Evolutionary conservation across 2,797 vertebrate species (phyloP).

Genomic region (Brachyalestes nurse): DNA sequence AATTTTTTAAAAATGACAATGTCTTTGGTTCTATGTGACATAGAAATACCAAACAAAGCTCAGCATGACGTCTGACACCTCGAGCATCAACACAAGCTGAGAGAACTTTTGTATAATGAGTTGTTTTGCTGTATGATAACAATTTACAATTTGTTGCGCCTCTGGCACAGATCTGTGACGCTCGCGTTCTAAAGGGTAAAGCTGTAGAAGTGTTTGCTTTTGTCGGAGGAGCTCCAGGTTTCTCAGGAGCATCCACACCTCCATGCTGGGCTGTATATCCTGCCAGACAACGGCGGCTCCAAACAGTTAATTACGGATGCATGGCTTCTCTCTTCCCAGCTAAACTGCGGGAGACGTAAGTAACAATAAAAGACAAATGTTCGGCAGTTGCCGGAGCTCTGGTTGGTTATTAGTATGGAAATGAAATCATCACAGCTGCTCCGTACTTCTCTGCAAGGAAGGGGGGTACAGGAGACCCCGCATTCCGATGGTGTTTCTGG

Average conservation of each 20-base stretch:
- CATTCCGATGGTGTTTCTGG: constrained; percentile 59
- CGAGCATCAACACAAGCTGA: too few relatives aligned
- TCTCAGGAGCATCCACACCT: constrained; percentile 30
- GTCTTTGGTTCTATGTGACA: too few relatives aligned
- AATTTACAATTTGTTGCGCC: too few relatives aligned
- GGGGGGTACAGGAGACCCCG: constrained; percentile 64
- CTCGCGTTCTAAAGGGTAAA: too few relatives aligned
- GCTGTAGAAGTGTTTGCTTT: constrained; percentile 21
- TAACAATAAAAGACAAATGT: constrained; percentile 83
- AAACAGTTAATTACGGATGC: constrained; percentile 90
- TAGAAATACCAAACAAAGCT: too few relatives aligned
- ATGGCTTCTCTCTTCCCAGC: constrained; percentile 81
- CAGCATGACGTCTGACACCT: too few relatives aligned
- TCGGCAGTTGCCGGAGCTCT: constrained; percentile 86
- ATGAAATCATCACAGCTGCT: constrained; percentile 93
- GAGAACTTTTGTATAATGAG: too few relatives aligned
- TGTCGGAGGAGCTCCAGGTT: constrained; percentile 46
- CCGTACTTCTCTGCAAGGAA: constrained; percentile 82
- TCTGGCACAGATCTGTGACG: too few relatives aligned
- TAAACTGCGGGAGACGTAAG: constrained; percentile 87
- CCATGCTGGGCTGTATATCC: constrained; percentile 29
- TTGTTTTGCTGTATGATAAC: too few relatives aligned
- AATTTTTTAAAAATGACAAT: too few relatives aligned
- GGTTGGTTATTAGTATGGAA: constrained; percentile 92
- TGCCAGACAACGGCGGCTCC: constrained; percentile 66